These are phyloP conservation scores for Drosophila lini DNA, from an alignment of 1,140 invertebrate species.

Conservation along the genomic window DNA sequence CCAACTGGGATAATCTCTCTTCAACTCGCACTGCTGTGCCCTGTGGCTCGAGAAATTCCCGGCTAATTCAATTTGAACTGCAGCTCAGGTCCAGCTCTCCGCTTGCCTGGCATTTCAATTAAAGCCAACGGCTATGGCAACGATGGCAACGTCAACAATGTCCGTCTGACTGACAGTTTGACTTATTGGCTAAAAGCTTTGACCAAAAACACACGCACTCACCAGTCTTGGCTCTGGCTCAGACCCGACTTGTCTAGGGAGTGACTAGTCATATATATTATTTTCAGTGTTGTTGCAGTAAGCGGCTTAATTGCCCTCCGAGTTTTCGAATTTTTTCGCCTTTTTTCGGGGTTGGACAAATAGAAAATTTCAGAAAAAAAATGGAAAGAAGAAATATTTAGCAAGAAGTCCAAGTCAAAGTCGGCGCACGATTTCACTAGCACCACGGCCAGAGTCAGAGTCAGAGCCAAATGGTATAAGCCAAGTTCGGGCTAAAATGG, in stretches of 20 bases:
- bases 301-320: conserved; percentile 64
- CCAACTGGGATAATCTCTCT: conserved; percentile 1
- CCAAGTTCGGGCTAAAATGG: conserved; percentile 68
- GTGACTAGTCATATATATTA: conserved; percentile 67
- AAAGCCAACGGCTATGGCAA: conserved; percentile 11
- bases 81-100: conserved; percentile 8
- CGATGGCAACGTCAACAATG: conserved; percentile 16
- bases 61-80: conserved; percentile 31
- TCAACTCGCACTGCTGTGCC: neutral
- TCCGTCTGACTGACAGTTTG: conserved; percentile 51
- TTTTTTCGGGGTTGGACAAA: conserved; percentile 55
- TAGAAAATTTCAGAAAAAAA: conserved; percentile 69
- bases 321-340: conserved; percentile 21
- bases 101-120: conserved; percentile 30
- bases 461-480: conserved; percentile 30
- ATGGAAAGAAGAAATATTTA: conserved; percentile 69
- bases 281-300: conserved; percentile 45
- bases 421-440: conserved; percentile 72
- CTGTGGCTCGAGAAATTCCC: conserved; percentile 9
- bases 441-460: conserved; percentile 49
- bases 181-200: conserved; percentile 63
- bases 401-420: conserved; percentile 65
- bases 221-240: conserved; percentile 4
- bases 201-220: conserved; percentile 46
- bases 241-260: conserved; percentile 35